Evolutionary conservation across 2,797 vertebrate species (phyloP).

Genomic region (Leucoraja ocellata): DNA sequence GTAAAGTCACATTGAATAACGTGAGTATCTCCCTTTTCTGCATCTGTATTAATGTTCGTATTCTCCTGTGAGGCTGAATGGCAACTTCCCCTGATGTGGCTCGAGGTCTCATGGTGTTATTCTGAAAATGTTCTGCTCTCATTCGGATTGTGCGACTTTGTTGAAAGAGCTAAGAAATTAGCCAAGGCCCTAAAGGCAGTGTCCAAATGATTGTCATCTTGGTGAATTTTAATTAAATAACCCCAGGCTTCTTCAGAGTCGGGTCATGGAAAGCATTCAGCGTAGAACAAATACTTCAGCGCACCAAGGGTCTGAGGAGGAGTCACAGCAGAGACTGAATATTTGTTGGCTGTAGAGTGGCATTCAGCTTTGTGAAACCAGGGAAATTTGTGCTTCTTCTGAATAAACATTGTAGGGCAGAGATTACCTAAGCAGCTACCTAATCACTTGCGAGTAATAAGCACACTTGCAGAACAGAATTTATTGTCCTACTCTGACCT

Average conservation of each 20-base stretch:
- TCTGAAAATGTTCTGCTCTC: neutral
- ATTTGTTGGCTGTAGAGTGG: neutral
- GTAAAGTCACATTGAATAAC: constrained; percentile 68
- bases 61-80: neutral
- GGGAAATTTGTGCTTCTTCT: neutral
- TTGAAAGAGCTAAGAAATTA: neutral
- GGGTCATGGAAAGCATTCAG: neutral
- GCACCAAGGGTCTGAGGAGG: neutral
- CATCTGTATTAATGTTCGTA: neutral
- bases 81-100: neutral
- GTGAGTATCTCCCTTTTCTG: constrained; percentile 58
- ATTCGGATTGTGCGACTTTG: neutral
- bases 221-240: neutral
- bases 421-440: neutral
- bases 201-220: too few species aligned
- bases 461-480: neutral
- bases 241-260: neutral
- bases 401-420: neutral
- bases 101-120: neutral
- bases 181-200: neutral
- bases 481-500: neutral
- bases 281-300: neutral
- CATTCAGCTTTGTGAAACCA: neutral
- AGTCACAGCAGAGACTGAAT: neutral
- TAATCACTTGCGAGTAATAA: neutral